Evolutionary conservation across 1,140 invertebrate genomes (phyloP), one percentile per base, ranked within the genome.

Genomic region (Sminthurinus signatus): DNA sequence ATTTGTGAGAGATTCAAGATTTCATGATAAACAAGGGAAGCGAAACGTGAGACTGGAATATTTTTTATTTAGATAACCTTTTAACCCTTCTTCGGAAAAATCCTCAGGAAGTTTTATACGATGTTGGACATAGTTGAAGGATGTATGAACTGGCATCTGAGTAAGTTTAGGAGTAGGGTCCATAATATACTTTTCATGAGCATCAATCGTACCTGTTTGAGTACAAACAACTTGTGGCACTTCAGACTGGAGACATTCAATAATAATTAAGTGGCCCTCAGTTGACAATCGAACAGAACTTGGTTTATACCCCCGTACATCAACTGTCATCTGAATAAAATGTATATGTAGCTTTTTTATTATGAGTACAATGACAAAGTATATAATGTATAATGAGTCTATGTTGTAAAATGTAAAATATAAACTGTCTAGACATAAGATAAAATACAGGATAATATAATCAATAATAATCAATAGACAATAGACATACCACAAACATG

Each of bases 401-500:
- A n/a, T n/a, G n/a, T n/a, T n/a, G n/a, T n/a, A n/a, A n/a, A n/a
- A n/a, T n/a, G n/a, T n/a, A n/a, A n/a, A n/a, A n/a, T n/a, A n/a
- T n/a, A n/a, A n/a, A n/a, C n/a, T n/a, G n/a, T n/a, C n/a, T n/a
- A n/a, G n/a, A n/a, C n/a, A n/a, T n/a, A n/a, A n/a, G n/a, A n/a
- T n/a, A n/a, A n/a, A n/a, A n/a, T n/a, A 39, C 36, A 39, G 8
- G 36, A 10, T 39, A 39, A 8, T 39, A 39, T 17, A 39, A 39
- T 39, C 36, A 10, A 39, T 39, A 39, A 39, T 39, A 39, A 39
- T 39, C 17, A 39, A 8, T 39, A 39, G 8, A 39, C 36, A 39
- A 39, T 17, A 48, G 5, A 48, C 19, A 4, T 54, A 54, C 51
- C 54, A 56, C 54, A 56, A 56, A 56, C 54, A 56, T 56, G 23